Conservation (phyloP, 2,113 vertebrate species). For the Lota lota region DNA sequence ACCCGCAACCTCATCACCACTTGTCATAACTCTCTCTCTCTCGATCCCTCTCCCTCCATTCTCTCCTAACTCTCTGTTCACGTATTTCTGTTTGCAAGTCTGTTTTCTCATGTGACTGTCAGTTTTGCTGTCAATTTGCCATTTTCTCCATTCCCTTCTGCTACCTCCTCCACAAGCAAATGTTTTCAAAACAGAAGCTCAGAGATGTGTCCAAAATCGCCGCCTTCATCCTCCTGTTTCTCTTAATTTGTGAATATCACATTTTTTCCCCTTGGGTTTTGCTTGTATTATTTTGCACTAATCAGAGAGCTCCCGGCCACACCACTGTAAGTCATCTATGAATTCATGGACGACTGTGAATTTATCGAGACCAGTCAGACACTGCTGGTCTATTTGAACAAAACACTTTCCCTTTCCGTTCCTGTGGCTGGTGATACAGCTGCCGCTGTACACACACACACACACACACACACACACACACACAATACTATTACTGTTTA, state of each 20-base stretch:
- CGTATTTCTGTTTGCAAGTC: not conserved
- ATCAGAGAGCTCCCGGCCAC: slow-evolving; percentile 30
- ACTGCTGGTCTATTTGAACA: slow-evolving; percentile 47
- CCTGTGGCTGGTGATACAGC: slow-evolving; percentile 61
- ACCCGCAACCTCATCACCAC: slow-evolving; percentile 29
- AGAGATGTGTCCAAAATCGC: slow-evolving; percentile 19
- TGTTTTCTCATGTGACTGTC: too few relatives aligned
- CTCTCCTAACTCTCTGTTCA: not conserved
- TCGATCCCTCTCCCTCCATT: slow-evolving; percentile 6
- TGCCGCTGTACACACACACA: slow-evolving; percentile 39
- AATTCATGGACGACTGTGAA: not conserved
- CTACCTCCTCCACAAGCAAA: slow-evolving; percentile 6
- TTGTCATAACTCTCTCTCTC: slow-evolving; percentile 12
- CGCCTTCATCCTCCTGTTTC: slow-evolving; percentile 23
- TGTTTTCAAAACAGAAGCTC: slow-evolving; percentile 46
- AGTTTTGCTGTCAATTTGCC: not conserved
- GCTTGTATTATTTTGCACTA: slow-evolving; percentile 6
- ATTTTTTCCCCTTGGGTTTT: slow-evolving; percentile 17
- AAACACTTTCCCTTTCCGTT: slow-evolving; percentile 47
- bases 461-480: slow-evolving; percentile 25
- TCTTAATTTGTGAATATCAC: slow-evolving; percentile 38
- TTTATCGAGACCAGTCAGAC: slow-evolving; percentile 30
- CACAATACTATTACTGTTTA: not conserved
- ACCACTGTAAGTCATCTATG: slow-evolving; percentile 44
- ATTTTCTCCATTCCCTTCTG: slow-evolving; percentile 4